Base-by-base conservation (phyloP, 2,888 invertebrate species). In the Nephrocerus scutellatus region DNA sequence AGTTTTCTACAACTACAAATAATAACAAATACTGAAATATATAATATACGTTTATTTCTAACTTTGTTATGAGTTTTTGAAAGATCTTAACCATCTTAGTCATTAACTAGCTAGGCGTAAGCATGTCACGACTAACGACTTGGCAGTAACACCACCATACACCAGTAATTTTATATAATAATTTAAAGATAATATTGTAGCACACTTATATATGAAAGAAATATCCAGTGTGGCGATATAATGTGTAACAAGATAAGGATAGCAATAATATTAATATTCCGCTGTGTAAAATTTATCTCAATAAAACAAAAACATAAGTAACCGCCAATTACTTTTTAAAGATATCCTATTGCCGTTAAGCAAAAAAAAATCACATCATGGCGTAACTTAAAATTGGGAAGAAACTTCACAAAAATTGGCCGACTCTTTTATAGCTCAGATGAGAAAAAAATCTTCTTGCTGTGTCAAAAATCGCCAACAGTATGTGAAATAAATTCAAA, bases 401-500 rank as follows among this genome's bases (percentile, higher is more conserved):
- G 30, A 40, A 36, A 41, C 36, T 41, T 41, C 28, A 36, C 40
- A 41, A 30, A 36, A 36, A 30, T 16, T 14, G 26, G 26, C 25
- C 26, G 25, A 34, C 34, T 15, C 28, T 25, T 41, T 57, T 45
- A 64, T 7, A 66, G 53, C 44, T 64, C 57, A 26, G 60, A 61
- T 32, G 61, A 59, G 39, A 66, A 63, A 35, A 57, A 62, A 18
- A 66, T 60, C 50, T 56, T 55, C 28, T 55, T 53, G 39, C 37
- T 55, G 53, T 50, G 65, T 68, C 68, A 68, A 52, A 68, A 68
- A 47, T 70, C 63, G 3, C 68, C 66, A 9, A 70, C 65, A 1
- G 63, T 51, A 48, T 66, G 62, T 4, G 64, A 62, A 28, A 73
- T 58, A 41, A 73, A 68, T 50, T 77, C 75, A 60, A 71, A 74